These are phyloP conservation scores for Pachyuromys duprasi DNA, from an alignment of 2,797 vertebrate species.

Conservation along the genomic window DNA sequence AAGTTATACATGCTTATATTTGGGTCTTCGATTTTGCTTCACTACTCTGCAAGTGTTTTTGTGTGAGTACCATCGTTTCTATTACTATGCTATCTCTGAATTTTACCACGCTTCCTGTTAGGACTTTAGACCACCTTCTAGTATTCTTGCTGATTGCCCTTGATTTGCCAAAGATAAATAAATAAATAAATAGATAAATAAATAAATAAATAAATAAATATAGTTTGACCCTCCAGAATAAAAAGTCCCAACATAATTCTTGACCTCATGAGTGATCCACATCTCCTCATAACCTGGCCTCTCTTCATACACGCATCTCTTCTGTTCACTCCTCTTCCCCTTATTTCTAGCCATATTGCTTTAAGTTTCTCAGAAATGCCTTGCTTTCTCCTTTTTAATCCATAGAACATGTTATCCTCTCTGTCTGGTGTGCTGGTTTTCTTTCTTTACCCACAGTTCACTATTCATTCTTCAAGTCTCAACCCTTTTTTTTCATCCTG, in stretches of 20 bases:
- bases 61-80: neutral
- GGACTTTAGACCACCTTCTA: neutral
- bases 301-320: neutral
- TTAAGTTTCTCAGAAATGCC: neutral
- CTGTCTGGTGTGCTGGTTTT: neutral
- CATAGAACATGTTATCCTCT: neutral
- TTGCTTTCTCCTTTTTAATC: neutral
- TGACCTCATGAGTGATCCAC: neutral
- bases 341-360: neutral
- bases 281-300: neutral
- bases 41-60: neutral
- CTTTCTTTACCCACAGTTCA: neutral
- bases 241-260: neutral
- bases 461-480: neutral
- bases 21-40: neutral
- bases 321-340: neutral
- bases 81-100: neutral
- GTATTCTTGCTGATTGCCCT: neutral
- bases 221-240: constrained; percentile 14
- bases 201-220: neutral
- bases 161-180: neutral
- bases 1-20: neutral
- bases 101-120: neutral
- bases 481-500: neutral
- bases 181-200: neutral